Conservation (phyloP, 2,113 vertebrate genomes). For the Odontesthes bonariensis region DNA sequence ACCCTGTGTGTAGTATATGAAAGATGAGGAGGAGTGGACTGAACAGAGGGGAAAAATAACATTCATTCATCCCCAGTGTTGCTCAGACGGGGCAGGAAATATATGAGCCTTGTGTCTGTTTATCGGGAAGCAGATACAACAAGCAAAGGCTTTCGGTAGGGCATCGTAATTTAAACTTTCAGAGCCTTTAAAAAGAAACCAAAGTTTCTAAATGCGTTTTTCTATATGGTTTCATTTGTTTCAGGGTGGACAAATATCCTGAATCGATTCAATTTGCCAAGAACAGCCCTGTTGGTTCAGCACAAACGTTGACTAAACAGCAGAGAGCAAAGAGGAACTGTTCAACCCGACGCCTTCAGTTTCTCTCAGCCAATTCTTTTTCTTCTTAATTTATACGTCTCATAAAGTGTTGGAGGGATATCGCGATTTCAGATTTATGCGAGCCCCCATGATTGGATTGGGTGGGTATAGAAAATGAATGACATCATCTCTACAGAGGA, state of each 20-base stretch:
- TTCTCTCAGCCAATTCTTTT: too few relatives aligned
- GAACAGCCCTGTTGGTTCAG: constrained; percentile 2
- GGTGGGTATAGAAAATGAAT: too few relatives aligned
- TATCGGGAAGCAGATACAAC: background rate
- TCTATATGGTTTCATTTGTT: constrained; percentile 1
- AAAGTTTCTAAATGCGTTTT: background rate
- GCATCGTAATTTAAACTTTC: constrained; percentile 30
- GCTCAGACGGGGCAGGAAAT: constrained; percentile 49
- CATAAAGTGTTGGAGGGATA: too few relatives aligned
- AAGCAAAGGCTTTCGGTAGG: constrained; percentile 22
- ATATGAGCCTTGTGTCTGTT: constrained; percentile 9
- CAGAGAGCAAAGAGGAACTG: background rate
- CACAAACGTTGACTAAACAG: constrained; percentile 17
- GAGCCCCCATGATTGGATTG: too few relatives aligned
- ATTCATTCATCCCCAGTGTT: constrained; percentile 35
- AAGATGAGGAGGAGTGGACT: background rate
- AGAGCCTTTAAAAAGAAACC: constrained; percentile 23
- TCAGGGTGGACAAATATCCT: constrained; percentile 28
- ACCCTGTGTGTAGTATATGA: constrained; percentile 1
- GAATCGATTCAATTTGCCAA: constrained; percentile 13
- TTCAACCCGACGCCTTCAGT: background rate
- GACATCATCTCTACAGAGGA: too few relatives aligned
- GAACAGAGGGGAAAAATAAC: constrained; percentile 16
- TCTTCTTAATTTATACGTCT: too few relatives aligned
- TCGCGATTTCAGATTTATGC: too few relatives aligned